phyloP scores from a whole-genome alignment of 2,888 invertebrate genomes.

The Anodontia alba region DNA sequence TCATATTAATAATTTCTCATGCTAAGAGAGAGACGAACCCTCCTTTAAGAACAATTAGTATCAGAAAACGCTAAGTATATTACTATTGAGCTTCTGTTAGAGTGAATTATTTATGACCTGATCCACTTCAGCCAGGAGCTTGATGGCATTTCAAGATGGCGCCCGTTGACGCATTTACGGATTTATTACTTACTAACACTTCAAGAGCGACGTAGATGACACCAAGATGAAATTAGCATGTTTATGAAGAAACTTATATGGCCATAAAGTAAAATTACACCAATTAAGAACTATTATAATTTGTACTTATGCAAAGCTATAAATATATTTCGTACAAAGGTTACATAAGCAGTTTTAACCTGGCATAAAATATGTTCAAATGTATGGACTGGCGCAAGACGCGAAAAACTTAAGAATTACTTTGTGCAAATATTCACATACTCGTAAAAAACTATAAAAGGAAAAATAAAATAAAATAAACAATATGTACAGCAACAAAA shows the following conservation, averaged over 20 bases:
- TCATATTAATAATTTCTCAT: background rate
- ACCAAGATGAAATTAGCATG: slow-evolving; percentile 48
- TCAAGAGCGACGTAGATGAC: slow-evolving; percentile 31
- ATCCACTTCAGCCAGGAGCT: slow-evolving; percentile 18
- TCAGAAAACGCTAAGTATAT: background rate
- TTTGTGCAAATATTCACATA: no score
- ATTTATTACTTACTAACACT: slow-evolving; percentile 50
- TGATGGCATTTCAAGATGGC: slow-evolving; percentile 53
- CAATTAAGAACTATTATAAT: slow-evolving; percentile 36
- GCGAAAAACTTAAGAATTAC: no score
- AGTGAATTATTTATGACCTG: slow-evolving; percentile 45
- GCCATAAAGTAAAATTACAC: slow-evolving; percentile 44
- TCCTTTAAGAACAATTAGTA: slow-evolving; percentile 4
- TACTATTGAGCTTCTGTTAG: slow-evolving; percentile 35
- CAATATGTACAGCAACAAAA: no score
- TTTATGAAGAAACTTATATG: slow-evolving; percentile 36
- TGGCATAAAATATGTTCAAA: background rate
- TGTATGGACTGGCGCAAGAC: no score
- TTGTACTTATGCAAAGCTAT: background rate
- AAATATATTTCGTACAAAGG: background rate
- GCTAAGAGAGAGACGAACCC: background rate
- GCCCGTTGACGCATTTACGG: slow-evolving; percentile 40
- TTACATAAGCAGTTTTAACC: slow-evolving; percentile 6
- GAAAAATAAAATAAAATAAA: no score
- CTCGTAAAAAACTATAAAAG: no score